Evolutionary conservation across 2,797 vertebrate species (phyloP).

Genomic region (Triplophysa yarkandensis): DNA sequence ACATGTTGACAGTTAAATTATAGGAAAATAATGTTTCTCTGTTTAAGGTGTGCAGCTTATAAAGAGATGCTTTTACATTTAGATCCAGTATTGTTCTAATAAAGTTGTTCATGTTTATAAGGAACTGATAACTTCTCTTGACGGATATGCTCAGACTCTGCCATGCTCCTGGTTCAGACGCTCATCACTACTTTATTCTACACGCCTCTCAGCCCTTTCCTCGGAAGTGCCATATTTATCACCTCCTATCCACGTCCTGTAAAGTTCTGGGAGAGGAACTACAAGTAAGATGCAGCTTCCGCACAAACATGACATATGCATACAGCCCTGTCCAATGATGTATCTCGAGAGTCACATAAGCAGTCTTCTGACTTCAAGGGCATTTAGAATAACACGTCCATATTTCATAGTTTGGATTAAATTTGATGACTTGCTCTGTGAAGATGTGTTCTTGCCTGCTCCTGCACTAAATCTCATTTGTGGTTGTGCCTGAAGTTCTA

Average conservation of each 20-base stretch:
- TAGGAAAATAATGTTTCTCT: too few species aligned
- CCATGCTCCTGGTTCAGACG: slow-evolving; percentile 93
- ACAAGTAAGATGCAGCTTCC: slow-evolving; percentile 84
- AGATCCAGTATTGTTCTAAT: neutral
- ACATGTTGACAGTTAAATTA: too few species aligned
- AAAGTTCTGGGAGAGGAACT: slow-evolving; percentile 97
- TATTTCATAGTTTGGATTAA: neutral
- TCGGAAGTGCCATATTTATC: slow-evolving; percentile 96
- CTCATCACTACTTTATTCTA: slow-evolving; percentile 89
- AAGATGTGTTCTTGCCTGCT: slow-evolving; percentile 1
- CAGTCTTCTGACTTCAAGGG: neutral
- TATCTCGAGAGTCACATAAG: neutral
- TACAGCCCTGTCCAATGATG: neutral
- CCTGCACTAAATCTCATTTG: neutral
- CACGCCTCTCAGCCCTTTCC: slow-evolving; percentile 91
- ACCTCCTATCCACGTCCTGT: slow-evolving; percentile 91
- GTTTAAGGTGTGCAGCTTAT: too few species aligned
- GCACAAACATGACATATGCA: slow-evolving; percentile 22
- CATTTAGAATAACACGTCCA: neutral
- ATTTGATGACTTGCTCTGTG: neutral
- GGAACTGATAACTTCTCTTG: slow-evolving; percentile 43
- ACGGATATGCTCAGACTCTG: slow-evolving; percentile 82
- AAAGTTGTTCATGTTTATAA: neutral
- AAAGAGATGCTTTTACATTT: neutral
- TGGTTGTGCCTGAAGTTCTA: slow-evolving; percentile 22